Conservation (phyloP, 2,888 invertebrate genomes). For the Ptycholaimellus sp. region DNA sequence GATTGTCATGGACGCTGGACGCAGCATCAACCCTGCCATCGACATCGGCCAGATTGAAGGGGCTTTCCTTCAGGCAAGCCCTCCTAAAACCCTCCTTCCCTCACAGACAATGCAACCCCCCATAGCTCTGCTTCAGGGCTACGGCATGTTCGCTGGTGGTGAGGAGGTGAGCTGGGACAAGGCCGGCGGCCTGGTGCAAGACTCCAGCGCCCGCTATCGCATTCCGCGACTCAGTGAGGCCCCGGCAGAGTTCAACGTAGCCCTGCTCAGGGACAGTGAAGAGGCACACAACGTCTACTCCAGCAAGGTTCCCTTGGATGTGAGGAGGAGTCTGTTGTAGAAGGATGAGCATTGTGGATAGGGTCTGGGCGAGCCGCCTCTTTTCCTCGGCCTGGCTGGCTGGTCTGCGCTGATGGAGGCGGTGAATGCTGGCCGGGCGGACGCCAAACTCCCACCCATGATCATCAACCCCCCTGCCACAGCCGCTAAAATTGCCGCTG, state of each 20-base stretch:
- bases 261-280: slow-evolving; percentile 42
- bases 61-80: slow-evolving; percentile 56
- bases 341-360: slow-evolving; percentile 23
- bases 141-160: slow-evolving; percentile 64
- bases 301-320: slow-evolving; percentile 39
- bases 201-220: slow-evolving; percentile 78
- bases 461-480: too few relatives aligned
- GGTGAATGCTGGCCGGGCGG: too few relatives aligned
- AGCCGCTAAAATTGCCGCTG: too few relatives aligned
- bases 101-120: background rate
- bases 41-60: slow-evolving; percentile 92
- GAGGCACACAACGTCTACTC: slow-evolving; percentile 43
- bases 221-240: slow-evolving; percentile 75
- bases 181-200: slow-evolving; percentile 6
- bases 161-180: slow-evolving; percentile 31
- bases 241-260: slow-evolving; percentile 70
- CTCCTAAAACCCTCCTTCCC: background rate
- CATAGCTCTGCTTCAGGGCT: slow-evolving; percentile 38
- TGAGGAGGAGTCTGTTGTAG: background rate
- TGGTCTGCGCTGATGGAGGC: too few relatives aligned
- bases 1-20: slow-evolving; percentile 86
- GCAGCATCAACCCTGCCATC: slow-evolving; percentile 79
- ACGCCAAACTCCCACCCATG: too few relatives aligned
- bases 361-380: slow-evolving; percentile 84
- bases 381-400: slow-evolving; percentile 69